Evolutionary conservation across 2,797 vertebrate species (phyloP), one percentile per base, ranked within the genome.

Genomic region (Oreonectes daqikongensis): DNA sequence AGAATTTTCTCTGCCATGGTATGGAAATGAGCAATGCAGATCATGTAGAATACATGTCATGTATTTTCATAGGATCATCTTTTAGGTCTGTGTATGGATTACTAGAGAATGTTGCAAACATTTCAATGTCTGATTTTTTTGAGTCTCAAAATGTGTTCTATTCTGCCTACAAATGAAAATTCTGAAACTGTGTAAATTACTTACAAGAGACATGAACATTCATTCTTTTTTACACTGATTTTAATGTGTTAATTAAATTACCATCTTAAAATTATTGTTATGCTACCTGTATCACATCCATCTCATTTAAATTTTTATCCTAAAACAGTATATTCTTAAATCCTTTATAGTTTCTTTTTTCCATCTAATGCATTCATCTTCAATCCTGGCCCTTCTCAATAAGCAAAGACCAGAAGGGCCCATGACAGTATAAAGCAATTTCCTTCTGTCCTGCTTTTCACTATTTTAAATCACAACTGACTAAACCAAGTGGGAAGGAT

Each of bases 361-460:
- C 26, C 28, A 70, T 65, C 59, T 65, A 75, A 79, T 69, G 69
- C 69, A 10, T 73, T 77, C 10, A 80, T n/a, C n/a, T n/a, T n/a
- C n/a, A n/a, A 79, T 75, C 61, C 67, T 79, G 72, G 67, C 55
- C 24, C 46, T 24, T 72, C 60, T 64, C 57, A 69, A 42, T 69
- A 69, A 59, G 66, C 55, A 67, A n/a, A n/a, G n/a, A n/a, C n/a
- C n/a, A n/a, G 64, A 40, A 10, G 44, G 28, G 46, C 55, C 22
- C 42, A 55, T 77, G 69, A 69, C 67, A 79, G 28, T 72, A 48
- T 57, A 63, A n/a, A n/a, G 24, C 72, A 24, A 40, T 60, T 61
- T 63, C 69, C 59, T 42, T 79, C 48, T 72, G 59, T 28, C 65
- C 59, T 28, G 32, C 42, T 77, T 67, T 59, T 77, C 53, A 59